Base-by-base conservation (phyloP, 2,113 vertebrate species). In the Tylochromis polylepis region DNA sequence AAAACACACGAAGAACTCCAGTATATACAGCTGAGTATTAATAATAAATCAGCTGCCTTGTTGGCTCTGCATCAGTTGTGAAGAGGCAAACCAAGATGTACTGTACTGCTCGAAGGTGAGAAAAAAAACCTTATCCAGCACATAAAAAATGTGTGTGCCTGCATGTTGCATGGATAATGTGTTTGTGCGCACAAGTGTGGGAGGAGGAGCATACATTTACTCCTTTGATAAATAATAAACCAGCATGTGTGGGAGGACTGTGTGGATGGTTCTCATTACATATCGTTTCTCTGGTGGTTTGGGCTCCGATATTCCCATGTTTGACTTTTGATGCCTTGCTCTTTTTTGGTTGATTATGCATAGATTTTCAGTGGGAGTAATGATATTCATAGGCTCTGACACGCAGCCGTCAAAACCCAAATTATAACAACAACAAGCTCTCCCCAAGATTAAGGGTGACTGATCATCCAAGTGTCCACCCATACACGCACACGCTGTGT, bases 1-100 rank as follows among this genome's bases (percentile, higher is more conserved):
- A 87, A 88, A 65, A 83, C 75, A 89, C 88, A 91, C 79, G 83
- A 92, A 92, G 77, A 67, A 94, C 88, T 93, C 91, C 67, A 88
- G 83, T 91, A 87, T 75, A 92, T 93, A 86, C 87, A 90, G 85
- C 85, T 55, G 29, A 86, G 55, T 57, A 95, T 93, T 87, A 92
- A 94, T 93, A 91, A 93, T 95, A 81, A 94, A 94, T 88, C 79
- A 86, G 87, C 82, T 90, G 88, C 86, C 67, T 86, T 90, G 86
- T 90, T 94, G 92, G 79, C 84, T 88, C 77, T 91, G 75, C 91
- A 90, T 93, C 85, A 82, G 59, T 81, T 87, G 75, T 88, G 62
- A 59, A 60, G 86, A 84, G 22, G 75, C 87, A 90, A 85, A 85
- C 79, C 84, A 92, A 94, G 82, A 89, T 55, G 20, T 55, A 81